Evolutionary conservation across 2,113 vertebrate species (phyloP), one percentile per base, ranked within the genome.

Genomic region (Pavo muticus): DNA sequence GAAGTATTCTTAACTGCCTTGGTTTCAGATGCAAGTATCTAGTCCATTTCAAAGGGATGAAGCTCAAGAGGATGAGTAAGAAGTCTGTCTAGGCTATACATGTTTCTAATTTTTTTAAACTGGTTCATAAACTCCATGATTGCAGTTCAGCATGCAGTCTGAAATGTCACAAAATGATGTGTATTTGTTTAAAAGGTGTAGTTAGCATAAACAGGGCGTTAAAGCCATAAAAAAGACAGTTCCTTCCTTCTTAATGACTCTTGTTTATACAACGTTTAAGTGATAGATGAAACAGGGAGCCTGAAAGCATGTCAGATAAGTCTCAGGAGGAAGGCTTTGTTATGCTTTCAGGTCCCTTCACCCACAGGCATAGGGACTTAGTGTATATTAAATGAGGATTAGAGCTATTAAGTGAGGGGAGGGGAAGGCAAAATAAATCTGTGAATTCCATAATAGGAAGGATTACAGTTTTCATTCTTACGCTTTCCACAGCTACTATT

Each of bases 401-500:
- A 56, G 54, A 88, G 45, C 60, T 16, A 13, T 21, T 23, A 40
- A 42, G 52, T 78, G 6, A 0, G 9, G 10, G 52, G 35, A 20
- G 61, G 2, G 44, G 75, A 64, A 40, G 61, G 61, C 37, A 75
- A 17, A 19, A 13, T 59, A 68, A 11, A 57, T 44, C 40, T 63
- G 50, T 25, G 42, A 37, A 11, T 27, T 10, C 50, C 23, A 30
- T 57, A n/a, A 25, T 30, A 27, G 67, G 42, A 50, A 79, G 37
- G 50, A 20, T 25, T 79, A 21, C 73, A 76, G 24, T 68, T 72
- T 75, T 72, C 35, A 42, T 91, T 76, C 29, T 60, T 47, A 12
- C 59, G 30, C 27, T 9, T 90, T 83, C 85, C 78, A 73, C 90
- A 99, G 99, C 98, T 79, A 99, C 99, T 54, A 99, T 99, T 96